Percentiles rank a stretch among this genome's conserved stretches.
Conservation (phyloP, 2,888 invertebrate genomes). For the Eugnorisma glareosa region DNA sequence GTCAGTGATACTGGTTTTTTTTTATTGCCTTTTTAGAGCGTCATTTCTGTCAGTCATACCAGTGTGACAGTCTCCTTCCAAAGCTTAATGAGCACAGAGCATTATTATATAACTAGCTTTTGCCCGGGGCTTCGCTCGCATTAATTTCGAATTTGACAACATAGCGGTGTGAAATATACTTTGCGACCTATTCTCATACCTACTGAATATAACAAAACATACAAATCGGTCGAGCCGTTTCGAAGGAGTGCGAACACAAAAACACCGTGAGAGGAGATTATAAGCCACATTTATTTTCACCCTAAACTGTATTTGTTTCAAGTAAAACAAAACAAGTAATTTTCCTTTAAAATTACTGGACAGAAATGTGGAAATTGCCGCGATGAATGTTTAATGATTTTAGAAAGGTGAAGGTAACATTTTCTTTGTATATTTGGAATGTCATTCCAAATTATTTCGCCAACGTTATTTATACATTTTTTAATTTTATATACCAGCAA, state of each 20-base stretch:
- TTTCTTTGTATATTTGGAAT: constrained; percentile 1
- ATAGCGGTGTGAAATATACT: too few relatives aligned
- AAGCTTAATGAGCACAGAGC: too few relatives aligned
- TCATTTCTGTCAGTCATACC: neutral
- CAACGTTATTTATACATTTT: neutral
- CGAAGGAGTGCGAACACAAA: too few relatives aligned
- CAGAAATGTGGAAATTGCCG: constrained; percentile 14
- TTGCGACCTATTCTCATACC: too few relatives aligned
- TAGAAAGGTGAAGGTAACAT: constrained; percentile 3
- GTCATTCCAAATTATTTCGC: neutral
- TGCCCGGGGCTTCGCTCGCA: too few relatives aligned
- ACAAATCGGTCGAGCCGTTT: too few relatives aligned
- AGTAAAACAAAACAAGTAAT: constrained; percentile 4
- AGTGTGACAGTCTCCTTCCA: neutral
- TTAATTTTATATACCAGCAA: neutral
- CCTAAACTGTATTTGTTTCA: neutral
- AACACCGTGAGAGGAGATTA: too few relatives aligned
- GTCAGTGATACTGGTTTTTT: neutral
- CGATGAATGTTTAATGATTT: constrained; percentile 14
- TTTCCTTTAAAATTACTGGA: neutral
- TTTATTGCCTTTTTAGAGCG: neutral
- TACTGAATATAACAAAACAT: too few relatives aligned
- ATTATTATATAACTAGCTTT: too few relatives aligned
- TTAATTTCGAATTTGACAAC: too few relatives aligned
- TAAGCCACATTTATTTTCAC: neutral